Conservation (phyloP, 2,113 vertebrate species). For the Grammomys surdaster region DNA sequence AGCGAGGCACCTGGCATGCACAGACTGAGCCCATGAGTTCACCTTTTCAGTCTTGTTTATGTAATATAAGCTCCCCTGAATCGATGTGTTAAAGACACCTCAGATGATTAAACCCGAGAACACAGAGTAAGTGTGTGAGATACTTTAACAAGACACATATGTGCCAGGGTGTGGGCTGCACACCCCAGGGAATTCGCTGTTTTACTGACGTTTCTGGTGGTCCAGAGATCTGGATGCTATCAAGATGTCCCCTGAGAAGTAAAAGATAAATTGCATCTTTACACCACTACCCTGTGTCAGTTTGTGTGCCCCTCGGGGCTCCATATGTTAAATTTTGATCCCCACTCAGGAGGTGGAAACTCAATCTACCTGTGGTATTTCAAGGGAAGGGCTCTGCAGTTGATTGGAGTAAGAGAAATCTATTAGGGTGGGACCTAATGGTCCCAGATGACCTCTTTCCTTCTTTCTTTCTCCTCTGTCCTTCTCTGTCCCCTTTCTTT, state of each 20-base stretch:
- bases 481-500: too few species aligned
- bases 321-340: not conserved
- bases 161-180: not conserved
- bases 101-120: not conserved
- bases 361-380: not conserved
- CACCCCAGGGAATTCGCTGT: not conserved
- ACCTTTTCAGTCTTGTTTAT: not conserved
- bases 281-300: not conserved
- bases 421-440: not conserved
- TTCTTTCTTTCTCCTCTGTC: too few species aligned
- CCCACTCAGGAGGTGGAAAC: not conserved
- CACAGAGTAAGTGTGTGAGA: constrained; percentile 1
- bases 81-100: not conserved
- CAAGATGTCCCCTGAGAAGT: not conserved
- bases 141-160: not conserved
- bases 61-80: not conserved
- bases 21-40: not conserved
- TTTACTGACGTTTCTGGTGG: not conserved
- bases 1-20: not conserved
- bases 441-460: too few species aligned
- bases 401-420: not conserved
- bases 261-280: not conserved
- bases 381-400: not conserved
- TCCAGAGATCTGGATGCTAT: not conserved
- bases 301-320: not conserved